Evolutionary conservation across 2,113 vertebrate species (phyloP).

Genomic region (Balaeniceps rex): DNA sequence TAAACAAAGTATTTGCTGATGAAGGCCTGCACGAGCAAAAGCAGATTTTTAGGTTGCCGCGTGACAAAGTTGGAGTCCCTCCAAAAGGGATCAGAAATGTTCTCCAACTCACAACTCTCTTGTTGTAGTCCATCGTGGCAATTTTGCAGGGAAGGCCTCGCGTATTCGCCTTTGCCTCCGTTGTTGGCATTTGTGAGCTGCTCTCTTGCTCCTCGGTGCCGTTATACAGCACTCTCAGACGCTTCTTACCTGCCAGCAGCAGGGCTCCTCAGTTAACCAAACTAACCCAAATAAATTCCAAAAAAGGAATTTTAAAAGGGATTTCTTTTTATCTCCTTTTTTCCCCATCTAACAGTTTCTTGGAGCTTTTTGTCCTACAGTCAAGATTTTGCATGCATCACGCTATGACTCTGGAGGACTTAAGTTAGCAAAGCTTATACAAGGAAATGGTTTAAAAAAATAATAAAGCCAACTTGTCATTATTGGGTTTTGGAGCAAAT

Average conservation of each 20-base stretch:
- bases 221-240: background rate
- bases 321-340: background rate
- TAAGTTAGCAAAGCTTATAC: background rate
- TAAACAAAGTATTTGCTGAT: background rate
- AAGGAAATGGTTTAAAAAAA: background rate
- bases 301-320: background rate
- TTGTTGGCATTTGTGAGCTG: background rate
- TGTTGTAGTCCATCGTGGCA: background rate
- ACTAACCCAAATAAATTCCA: background rate
- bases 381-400: background rate
- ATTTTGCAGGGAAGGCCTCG: background rate
- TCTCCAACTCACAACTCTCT: background rate
- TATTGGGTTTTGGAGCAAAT: background rate
- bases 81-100: background rate
- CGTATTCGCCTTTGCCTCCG: fast-evolving
- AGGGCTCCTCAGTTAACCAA: background rate
- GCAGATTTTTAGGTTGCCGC: background rate
- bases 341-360: background rate
- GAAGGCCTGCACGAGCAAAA: background rate
- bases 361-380: background rate
- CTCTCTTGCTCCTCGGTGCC: background rate
- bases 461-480: background rate
- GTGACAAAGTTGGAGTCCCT: background rate
- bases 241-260: background rate
- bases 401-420: background rate